Evolutionary conservation across 2,113 vertebrate species (phyloP), one percentile per base, ranked within the genome.

Genomic region (Spea multiplicata): DNA sequence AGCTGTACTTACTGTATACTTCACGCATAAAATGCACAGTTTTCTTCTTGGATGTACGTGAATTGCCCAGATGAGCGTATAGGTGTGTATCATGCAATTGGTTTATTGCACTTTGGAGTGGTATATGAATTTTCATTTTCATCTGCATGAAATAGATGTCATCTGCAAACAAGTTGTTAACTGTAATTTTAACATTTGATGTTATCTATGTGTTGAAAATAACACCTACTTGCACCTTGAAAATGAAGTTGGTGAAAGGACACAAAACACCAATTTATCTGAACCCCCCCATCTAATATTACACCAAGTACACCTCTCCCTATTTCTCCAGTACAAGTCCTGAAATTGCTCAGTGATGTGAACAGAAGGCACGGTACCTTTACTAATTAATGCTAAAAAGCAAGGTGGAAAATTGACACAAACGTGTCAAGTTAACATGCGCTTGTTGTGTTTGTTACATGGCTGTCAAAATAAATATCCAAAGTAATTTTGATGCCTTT

Each of bases 121-220:
- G 53, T 76, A 61, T 76, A 44, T 12, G 45, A 59, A 69, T 76
- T 68, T 76, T 69, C 50, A 76, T 61, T 76, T 76, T 76, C 66
- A 68, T 65, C 53, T 76, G 52, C 14, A 57, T 14, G 53, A 69
- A 76, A 69, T 30, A 47, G 74, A 59, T 69, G 74, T 59, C 66
- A 76, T 76, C 74, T 76, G 66, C 48, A 76, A 76, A 76, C 68
- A 76, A 57, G 66, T 76, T 57, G 74, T 44, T 67, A 76, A 76
- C 14, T 44, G 4, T 48, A 30, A 69, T 61, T 68, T 71, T 67
- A 67, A 30, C 50, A 75, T 68, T 68, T 69, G 66, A 44, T 69
- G 74, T 44, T 66, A 76, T 75, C 55, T 59, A 53, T 57, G 74
- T 68, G 74, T 76, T 59, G 66, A 68, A 44, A 59, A 17, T 76